Conservation (phyloP, 2,888 invertebrate genomes). For the Lasioglossum leucozonium region DNA sequence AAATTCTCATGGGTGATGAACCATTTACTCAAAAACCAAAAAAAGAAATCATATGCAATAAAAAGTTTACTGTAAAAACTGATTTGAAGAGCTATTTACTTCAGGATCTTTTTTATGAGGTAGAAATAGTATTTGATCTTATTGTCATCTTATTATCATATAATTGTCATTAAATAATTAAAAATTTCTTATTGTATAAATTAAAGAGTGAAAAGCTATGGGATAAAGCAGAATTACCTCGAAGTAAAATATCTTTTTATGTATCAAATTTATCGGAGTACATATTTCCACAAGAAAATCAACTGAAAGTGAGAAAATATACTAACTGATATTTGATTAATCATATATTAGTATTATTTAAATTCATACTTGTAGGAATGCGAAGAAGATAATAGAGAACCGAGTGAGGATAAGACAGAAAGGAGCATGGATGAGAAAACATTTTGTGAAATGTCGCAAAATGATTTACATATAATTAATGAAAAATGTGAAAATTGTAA, state of each 20-base stretch:
- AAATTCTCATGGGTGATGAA: constrained; percentile 82
- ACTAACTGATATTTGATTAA: background rate
- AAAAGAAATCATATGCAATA: constrained; percentile 1
- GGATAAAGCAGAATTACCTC: constrained; percentile 75
- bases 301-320: constrained; percentile 28
- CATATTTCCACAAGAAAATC: constrained; percentile 48
- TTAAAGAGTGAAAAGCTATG: constrained; percentile 69
- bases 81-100: constrained; percentile 72
- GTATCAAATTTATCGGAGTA: constrained; percentile 71
- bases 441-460: background rate
- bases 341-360: constrained; percentile 1
- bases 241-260: constrained; percentile 74
- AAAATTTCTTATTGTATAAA: constrained; percentile 10
- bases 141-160: constrained; percentile 11
- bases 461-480: constrained; percentile 2
- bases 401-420: constrained; percentile 15
- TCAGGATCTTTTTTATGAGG: constrained; percentile 71
- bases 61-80: constrained; percentile 38
- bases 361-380: constrained; percentile 42
- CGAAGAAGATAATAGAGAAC: background rate
- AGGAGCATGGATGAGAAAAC: constrained; percentile 12
- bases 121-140: constrained; percentile 60
- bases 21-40: constrained; percentile 73
- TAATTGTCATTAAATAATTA: background rate
- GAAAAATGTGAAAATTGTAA: constrained; percentile 27